Base-by-base conservation (phyloP, 2,888 invertebrate species). In the Holacanthella duospinosa region DNA sequence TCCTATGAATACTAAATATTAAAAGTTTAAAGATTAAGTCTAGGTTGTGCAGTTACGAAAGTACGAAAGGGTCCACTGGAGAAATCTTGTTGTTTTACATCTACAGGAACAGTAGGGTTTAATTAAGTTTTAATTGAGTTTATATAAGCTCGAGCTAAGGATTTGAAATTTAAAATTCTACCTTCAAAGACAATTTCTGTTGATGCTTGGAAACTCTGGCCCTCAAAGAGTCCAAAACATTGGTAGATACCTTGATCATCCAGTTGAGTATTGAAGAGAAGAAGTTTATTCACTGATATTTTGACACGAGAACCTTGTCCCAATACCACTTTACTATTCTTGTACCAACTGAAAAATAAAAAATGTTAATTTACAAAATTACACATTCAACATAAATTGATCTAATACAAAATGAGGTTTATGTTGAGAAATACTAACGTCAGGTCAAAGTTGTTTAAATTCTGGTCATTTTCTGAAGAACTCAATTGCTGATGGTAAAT, bases 231-330 rank as follows among this genome's bases (percentile, higher is more conserved):
- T 0, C 76, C 77, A 61, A 80, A 74, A 66, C 80, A 80, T 71
- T 80, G 80, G 73, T 80, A 81, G 75, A 80, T 63, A 26, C 44
- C 80, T 59, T 76, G 75, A 71, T 80, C 80, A 27, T 75, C 74
- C 12, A 65, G 55, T 25, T 53, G 60, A 2, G 63, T 64, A 54
- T 68, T 71, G 56, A 69, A 65, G 61, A 71, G 62, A 21, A 62
- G 60, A 21, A 71, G 64, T 61, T 64, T 63, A 12, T 36, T 19
- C 1, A 44, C 16, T 55, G 64, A 36, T 1, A 71, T 25, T 64
- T 64, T 65, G 12, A 71, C 44, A n/a, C 71, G 60, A 26, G 43
- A 3, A n/a, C 59, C 48, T 26, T 12, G 43, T 3, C 48, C 48
- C 12, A 12, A 27, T n/a, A 59, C 3, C 19, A 43, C 3, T 43